Base-by-base conservation (phyloP, 2,797 vertebrate species). In the Sandelia bainsii region DNA sequence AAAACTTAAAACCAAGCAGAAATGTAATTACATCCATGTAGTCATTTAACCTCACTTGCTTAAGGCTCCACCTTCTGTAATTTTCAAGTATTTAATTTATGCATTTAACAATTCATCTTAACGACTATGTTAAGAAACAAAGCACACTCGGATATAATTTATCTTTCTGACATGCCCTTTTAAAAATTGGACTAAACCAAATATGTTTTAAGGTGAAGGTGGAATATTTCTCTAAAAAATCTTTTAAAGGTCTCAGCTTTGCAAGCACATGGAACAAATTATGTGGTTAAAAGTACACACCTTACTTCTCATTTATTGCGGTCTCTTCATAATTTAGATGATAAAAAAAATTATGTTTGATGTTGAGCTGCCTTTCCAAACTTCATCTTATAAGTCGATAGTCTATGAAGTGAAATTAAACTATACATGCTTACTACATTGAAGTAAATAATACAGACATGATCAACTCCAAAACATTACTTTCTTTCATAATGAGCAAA, bases 41-140 rank as follows among this genome's bases (percentile, higher is more conserved):
- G 23, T 80, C 17, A 74, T 75, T 80, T 75, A 40, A 65, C 45
- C 8, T 56, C 25, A 9, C 39, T 51, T 3, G 58, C 77, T 78
- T 20, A 51, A 74, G 75, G 76, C 72, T 63, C 23, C 42, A 75
- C 34, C 69, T 79, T 65, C 54, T 72, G 40, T 79, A 68, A 76
- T 86, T n/a, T 77, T 79, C 67, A 69, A 69, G 53, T 62, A 60
- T 79, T 81, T 75, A 74, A 79, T 75, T 68, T 39, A 72, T 69
- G 51, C 42, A 79, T 87, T 74, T 83, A 72, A 77, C 63, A 62
- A 50, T 27, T 66, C 51, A 69, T 62, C 79, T 77, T 66, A 40
- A 80, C 77, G 81, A 78, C 22, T 68, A 17, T 22, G 12, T 84
- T 76, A 64, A 68, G 54, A 80, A 82, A 80, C 65, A 64, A 79